Conservation (phyloP, 2,888 invertebrate genomes). For the Pristionchus mayeri region DNA sequence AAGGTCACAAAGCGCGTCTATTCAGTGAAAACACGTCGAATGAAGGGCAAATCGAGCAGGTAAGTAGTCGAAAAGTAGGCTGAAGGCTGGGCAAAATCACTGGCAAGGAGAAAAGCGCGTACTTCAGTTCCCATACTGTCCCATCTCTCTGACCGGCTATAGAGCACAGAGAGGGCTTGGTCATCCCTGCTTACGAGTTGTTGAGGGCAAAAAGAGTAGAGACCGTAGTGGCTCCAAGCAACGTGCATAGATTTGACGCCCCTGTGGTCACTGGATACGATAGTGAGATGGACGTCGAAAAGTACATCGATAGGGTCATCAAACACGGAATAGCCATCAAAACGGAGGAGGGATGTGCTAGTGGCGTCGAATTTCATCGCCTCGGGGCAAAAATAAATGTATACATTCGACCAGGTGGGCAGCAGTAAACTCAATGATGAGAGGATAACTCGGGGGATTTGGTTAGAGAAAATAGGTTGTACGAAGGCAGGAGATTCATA, state of each 20-base stretch:
- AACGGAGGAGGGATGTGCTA: neutral
- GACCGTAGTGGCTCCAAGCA: neutral
- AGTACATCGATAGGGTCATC: slow-evolving; percentile 6
- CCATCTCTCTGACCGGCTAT: too few species aligned
- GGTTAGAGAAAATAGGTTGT: too few species aligned
- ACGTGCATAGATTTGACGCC: neutral
- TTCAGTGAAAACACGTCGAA: slow-evolving; percentile 19
- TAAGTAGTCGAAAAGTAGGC: neutral
- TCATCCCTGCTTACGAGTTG: too few species aligned
- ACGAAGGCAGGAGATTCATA: neutral
- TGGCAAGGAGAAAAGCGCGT: too few species aligned
- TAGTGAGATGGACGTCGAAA: too few species aligned
- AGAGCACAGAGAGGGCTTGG: too few species aligned
- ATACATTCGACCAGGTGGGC: slow-evolving; percentile 6
- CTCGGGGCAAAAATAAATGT: slow-evolving; percentile 30
- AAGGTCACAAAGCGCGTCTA: slow-evolving; percentile 19
- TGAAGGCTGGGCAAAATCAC: too few species aligned
- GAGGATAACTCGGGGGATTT: neutral
- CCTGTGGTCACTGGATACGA: too few species aligned
- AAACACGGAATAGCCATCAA: slow-evolving; percentile 24
- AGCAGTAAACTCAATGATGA: too few species aligned
- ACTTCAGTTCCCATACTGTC: too few species aligned
- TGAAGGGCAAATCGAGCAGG: neutral
- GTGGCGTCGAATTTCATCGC: slow-evolving; percentile 22
- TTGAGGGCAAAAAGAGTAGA: neutral